Base-by-base conservation (phyloP, 1,140 invertebrate genomes). In the Bicyclus anynana region DNA sequence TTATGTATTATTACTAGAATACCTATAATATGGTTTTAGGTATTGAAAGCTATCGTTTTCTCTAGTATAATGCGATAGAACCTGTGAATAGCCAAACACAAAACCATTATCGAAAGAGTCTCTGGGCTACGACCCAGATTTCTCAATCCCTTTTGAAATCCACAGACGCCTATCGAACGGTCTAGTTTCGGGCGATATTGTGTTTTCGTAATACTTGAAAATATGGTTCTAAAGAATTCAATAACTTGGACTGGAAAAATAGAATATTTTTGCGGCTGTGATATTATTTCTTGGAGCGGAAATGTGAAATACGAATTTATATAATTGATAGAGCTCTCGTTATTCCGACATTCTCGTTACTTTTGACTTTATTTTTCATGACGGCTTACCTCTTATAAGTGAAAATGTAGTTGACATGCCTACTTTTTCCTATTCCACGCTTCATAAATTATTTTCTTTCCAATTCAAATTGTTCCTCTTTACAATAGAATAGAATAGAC, bases 171-270 rank as follows among this genome's bases (percentile, higher is more conserved):
- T 59, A 59, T 52, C 42, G 56, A 59, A 59, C 29, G 56, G 49
- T 59, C 56, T 59, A 59, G 56, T 47, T 53, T 53, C 27, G 50
- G 56, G 23, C 21, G 49, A 59, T 59, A 59, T 52, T 59, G 49
- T 54, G 53, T 54, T 54, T 47, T 46, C 53, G 40, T 21, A 46
- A 47, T 54, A 54, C 53, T 54, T 27, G 27, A 54, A 54, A 54
- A 54, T 46, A 33, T 47, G 40, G 13, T 5, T 29, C 20, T 47
- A 37, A 54, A 47, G 53, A 54, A 54, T 54, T 42, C 53, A 54
- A 54, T 54, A 54, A 47, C 40, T 44, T 44, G 40, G 20, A 16
- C 40, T 20, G 40, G 40, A 20, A 44, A 20, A 44, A 20, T 44
- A 17, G 18, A 44, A 20, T 44, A 44, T 44, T 44, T 44, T 23